Percentiles rank a stretch among this genome's conserved stretches.
phyloP scores from a whole-genome alignment of 2,797 vertebrate species.

The Anguilla megastoma region DNA sequence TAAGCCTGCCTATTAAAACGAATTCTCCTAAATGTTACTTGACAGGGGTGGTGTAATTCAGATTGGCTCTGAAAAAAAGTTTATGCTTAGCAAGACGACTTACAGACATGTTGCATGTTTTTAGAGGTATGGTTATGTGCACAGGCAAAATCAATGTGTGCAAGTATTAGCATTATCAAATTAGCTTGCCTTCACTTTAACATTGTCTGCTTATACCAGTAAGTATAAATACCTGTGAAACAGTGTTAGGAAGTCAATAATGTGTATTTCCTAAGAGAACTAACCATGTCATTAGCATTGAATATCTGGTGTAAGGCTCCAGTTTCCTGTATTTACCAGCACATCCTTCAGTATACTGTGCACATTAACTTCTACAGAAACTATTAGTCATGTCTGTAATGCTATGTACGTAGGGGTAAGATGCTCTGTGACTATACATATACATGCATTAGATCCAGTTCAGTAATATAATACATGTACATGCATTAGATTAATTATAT shows the following conservation, averaged over 20 bases:
- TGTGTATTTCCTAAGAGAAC: neutral
- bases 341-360: constrained; percentile 10
- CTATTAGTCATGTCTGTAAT: neutral
- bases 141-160: neutral
- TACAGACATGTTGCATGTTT: neutral
- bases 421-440: neutral
- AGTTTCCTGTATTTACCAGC: neutral
- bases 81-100: neutral
- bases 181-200: neutral
- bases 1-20: neutral
- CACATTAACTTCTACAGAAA: neutral
- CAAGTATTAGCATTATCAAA: neutral
- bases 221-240: constrained; percentile 38
- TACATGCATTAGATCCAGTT: neutral
- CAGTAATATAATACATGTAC: neutral
- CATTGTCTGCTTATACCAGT: constrained; percentile 21
- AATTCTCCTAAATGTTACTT: neutral
- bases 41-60: neutral
- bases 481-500: neutral
- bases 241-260: constrained; percentile 25
- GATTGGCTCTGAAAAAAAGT: neutral
- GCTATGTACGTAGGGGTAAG: neutral
- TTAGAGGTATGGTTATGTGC: neutral
- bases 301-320: neutral
- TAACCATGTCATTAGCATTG: constrained; percentile 5